Conservation (phyloP, 1,140 invertebrate genomes). For the Heliconius himera region DNA sequence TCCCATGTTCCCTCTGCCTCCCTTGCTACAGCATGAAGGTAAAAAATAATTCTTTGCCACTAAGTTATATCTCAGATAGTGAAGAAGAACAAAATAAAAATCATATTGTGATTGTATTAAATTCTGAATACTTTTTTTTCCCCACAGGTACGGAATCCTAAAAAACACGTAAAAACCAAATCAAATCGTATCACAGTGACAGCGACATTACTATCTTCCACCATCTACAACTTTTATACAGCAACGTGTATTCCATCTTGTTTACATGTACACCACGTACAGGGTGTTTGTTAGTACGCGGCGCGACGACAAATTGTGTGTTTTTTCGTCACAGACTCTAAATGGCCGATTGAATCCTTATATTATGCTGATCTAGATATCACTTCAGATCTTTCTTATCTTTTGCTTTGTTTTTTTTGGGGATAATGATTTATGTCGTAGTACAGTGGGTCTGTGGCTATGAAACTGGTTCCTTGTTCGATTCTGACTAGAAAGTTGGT, state of each 20-base stretch:
- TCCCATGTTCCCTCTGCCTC: too few species aligned
- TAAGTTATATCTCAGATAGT: too few species aligned
- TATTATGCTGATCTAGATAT: constrained; percentile 17
- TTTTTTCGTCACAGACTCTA: constrained; percentile 24
- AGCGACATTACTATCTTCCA: neutral
- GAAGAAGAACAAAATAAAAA: too few species aligned
- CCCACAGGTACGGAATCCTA: too few species aligned
- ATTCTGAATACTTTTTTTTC: too few species aligned
- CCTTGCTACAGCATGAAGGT: too few species aligned
- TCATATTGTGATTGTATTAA: too few species aligned
- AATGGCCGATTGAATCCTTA: constrained; percentile 23
- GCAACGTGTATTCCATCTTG: constrained; percentile 2
- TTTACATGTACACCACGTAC: constrained; percentile 25
- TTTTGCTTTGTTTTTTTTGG: neutral
- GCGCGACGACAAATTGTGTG: constrained; percentile 25
- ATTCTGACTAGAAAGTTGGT: too few species aligned
- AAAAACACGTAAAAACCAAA: neutral
- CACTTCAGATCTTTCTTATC: neutral
- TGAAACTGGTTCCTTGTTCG: too few species aligned
- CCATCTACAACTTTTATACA: neutral
- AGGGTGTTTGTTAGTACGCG: constrained; percentile 19
- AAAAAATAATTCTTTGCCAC: too few species aligned
- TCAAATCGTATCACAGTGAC: neutral
- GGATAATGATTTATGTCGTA: too few species aligned
- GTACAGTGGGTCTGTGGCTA: too few species aligned